phyloP scores from a whole-genome alignment of 2,888 invertebrate species.

The Zygogramma bicolorata region DNA sequence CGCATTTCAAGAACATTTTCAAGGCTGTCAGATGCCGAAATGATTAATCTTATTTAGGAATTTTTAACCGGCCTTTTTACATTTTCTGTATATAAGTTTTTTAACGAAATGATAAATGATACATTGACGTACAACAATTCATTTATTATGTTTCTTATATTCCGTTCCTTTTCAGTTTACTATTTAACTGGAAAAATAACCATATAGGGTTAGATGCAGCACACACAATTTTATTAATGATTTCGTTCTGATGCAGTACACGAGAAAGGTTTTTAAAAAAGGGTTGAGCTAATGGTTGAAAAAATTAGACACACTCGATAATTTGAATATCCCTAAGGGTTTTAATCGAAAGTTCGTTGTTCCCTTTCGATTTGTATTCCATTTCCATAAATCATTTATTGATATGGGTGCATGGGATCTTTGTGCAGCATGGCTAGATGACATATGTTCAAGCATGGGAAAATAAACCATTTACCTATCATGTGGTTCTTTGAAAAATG shows the following conservation, averaged over 20 bases:
- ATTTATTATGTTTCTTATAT: conserved; percentile 43
- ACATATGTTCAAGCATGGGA: conserved; percentile 3
- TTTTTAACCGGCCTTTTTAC: conserved; percentile 59
- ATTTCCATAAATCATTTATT: conserved; percentile 44
- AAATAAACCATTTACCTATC: background rate
- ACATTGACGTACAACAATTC: conserved; percentile 48
- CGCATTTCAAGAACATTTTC: conserved; percentile 50
- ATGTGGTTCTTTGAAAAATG: background rate
- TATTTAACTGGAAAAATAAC: conserved; percentile 48
- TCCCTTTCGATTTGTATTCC: conserved; percentile 42
- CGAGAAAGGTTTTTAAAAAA: conserved; percentile 46
- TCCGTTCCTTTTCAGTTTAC: conserved; percentile 45
- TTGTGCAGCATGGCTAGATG: background rate
- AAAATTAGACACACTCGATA: conserved; percentile 44
- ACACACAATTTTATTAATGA: conserved; percentile 45
- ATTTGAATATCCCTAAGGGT: conserved; percentile 44
- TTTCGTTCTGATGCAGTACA: conserved; percentile 39
- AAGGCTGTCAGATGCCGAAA: conserved; percentile 55
- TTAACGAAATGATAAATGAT: conserved; percentile 49
- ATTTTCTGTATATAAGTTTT: conserved; percentile 57
- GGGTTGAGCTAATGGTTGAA: conserved; percentile 44
- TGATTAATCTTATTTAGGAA: conserved; percentile 59
- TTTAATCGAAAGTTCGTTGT: conserved; percentile 25
- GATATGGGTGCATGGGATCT: conserved; percentile 17
- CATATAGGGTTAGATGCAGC: conserved; percentile 35